Evolutionary conservation across 2,888 invertebrate species (phyloP), one percentile per base, ranked within the genome.

Genomic region (Ligdia adustata): DNA sequence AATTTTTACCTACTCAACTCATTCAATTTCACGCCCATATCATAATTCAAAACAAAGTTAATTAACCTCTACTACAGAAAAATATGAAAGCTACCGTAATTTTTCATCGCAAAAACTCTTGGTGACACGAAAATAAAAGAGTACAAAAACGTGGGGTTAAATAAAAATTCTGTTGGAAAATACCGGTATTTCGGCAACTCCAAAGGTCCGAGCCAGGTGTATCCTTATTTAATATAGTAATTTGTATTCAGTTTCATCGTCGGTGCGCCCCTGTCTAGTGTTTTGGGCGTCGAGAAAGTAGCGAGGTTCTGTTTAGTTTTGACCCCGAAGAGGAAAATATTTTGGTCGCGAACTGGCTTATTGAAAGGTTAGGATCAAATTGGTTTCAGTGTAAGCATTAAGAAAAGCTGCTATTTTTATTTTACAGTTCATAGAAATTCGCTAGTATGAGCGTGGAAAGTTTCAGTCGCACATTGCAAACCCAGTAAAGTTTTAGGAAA

Each of bases 141-240:
- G 12, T 15, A 37, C 24, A 37, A 42, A 42, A 46, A 29, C 18
- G 37, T 46, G n/a, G 9, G 18, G 39, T 42, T 42, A 52, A 57
- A 47, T 37, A 52, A 55, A 55, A 37, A 18, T 39, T 18, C 22
- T 3, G 28, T 27, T 43, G 32, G 27, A 52, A 57, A 51, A 55
- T 51, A 4, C n/a, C 18, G 37, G 37, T 18, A 52, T 52, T 43
- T 29, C 13, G 41, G 41, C 37, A 45, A 18, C 31, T 49, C 33
- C 20, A 43, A 40, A 27, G 47, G 46, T 35, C 15, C n/a, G n/a
- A n/a, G n/a, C n/a, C 51, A 50, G 40, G 45, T 48, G 29, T 27
- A 37, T 39, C 51, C 49, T 44, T 53, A 35, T 59, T 44, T 58
- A 60, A 60, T 60, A 53, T 42, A 14, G 43, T 55, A 57, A 57